Evolutionary conservation across 2,888 invertebrate genomes (phyloP).

Genomic region (Diplazon laetatorius): DNA sequence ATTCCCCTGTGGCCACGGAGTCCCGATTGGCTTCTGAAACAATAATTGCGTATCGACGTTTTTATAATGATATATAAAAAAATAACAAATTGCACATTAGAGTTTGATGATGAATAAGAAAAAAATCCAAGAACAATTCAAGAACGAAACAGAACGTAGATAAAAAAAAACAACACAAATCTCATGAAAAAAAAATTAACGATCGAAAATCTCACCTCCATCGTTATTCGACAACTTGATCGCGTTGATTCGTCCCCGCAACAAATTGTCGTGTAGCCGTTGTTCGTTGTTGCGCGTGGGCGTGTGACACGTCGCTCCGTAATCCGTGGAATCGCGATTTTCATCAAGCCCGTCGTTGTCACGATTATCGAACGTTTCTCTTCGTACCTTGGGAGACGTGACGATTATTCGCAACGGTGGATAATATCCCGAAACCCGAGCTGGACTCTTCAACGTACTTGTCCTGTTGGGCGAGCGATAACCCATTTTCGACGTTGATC

Average conservation of each 20-base stretch:
- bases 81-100: not conserved
- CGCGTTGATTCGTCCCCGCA: conserved; percentile 55
- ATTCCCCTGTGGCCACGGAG: conserved; percentile 24
- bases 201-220: conserved; percentile 65
- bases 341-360: conserved; percentile 34
- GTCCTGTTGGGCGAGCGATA: conserved; percentile 65
- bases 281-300: conserved; percentile 50
- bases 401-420: conserved; percentile 77
- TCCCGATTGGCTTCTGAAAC: conserved; percentile 54
- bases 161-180: not conserved
- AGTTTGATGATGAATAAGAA: not conserved
- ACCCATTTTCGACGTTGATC: conserved; percentile 54
- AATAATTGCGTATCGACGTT: conserved; percentile 41
- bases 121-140: not conserved
- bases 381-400: conserved; percentile 73
- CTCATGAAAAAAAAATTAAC: conserved; percentile 44
- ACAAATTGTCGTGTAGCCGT: conserved; percentile 64
- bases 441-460: conserved; percentile 71
- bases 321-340: conserved; percentile 25
- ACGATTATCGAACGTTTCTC: conserved; percentile 52
- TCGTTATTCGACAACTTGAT: conserved; percentile 40
- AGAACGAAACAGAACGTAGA: no score
- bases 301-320: conserved; percentile 50
- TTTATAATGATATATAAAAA: not conserved
- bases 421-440: conserved; percentile 72